Evolutionary conservation across 2,113 vertebrate genomes (phyloP).

Genomic region (Loxodonta africana): DNA sequence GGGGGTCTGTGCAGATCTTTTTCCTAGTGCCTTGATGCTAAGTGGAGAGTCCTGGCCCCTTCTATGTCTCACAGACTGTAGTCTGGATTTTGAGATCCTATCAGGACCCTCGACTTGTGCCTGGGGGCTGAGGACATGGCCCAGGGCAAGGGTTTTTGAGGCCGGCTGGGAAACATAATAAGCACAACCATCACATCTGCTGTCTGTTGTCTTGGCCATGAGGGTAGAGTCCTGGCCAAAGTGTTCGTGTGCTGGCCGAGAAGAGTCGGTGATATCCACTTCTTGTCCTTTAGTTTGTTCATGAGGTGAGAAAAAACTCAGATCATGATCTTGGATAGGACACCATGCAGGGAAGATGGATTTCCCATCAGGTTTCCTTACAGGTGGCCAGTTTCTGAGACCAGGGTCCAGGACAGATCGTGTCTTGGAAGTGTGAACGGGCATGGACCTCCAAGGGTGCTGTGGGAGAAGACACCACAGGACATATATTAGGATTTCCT

Average conservation of each 20-base stretch:
- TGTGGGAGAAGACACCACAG: not conserved
- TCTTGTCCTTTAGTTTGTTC: no score
- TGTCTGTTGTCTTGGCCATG: not conserved
- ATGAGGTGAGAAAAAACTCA: not conserved
- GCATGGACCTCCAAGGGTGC: no score
- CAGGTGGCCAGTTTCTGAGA: no score
- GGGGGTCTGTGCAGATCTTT: not conserved
- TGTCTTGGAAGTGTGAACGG: not conserved
- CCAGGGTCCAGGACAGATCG: accelerated
- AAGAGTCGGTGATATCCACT: not conserved
- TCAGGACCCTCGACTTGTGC: no score
- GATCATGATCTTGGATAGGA: not conserved
- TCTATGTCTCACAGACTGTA: no score
- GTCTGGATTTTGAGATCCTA: not conserved
- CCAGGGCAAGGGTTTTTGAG: not conserved
- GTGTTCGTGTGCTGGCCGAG: not conserved
- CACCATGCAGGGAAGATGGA: no score
- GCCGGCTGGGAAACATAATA: not conserved
- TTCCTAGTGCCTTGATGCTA: not conserved
- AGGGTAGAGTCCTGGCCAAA: not conserved
- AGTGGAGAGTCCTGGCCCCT: not conserved
- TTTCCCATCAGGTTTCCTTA: no score
- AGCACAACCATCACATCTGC: not conserved
- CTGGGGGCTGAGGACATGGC: not conserved
- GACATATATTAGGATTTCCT: not conserved